Conservation (phyloP, 2,113 vertebrate species). For the Agelaius phoeniceus region DNA sequence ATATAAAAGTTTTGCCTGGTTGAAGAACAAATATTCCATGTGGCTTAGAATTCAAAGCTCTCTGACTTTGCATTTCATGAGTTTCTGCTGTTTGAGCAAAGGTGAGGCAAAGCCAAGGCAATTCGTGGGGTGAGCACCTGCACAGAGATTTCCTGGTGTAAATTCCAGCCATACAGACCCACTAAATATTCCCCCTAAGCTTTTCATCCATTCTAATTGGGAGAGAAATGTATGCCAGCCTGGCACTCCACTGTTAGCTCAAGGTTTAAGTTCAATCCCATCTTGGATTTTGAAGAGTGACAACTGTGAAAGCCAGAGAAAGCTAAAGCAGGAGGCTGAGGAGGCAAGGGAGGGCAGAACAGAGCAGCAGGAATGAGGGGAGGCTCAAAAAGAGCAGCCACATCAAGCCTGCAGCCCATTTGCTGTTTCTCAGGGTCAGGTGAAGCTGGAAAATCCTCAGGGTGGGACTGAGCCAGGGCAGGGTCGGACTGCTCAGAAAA, state of each 20-base stretch:
- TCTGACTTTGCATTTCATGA: constrained; percentile 49
- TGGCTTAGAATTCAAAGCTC: not conserved
- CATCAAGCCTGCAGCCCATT: not conserved
- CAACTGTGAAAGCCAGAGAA: not conserved
- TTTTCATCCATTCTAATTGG: constrained; percentile 26
- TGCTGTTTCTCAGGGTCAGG: not conserved
- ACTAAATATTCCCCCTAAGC: not conserved
- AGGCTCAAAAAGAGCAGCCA: not conserved
- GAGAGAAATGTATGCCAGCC: not conserved
- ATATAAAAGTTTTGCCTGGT: not conserved
- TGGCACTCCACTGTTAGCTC: constrained; percentile 10
- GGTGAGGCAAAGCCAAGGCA: constrained; percentile 12
- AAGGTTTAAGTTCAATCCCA: constrained; percentile 25
- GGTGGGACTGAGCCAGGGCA: not conserved
- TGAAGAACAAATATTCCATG: constrained; percentile 8
- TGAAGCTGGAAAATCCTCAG: not conserved
- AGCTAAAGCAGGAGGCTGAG: not conserved
- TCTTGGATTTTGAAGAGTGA: not conserved
- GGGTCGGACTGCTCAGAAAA: not conserved
- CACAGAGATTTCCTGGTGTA: not conserved
- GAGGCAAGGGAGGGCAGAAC: not conserved
- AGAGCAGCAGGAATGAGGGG: not conserved
- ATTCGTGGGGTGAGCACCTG: not conserved
- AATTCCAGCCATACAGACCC: not conserved
- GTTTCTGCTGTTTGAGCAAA: constrained; percentile 23